Evolutionary conservation across 2,797 vertebrate genomes (phyloP).

Genomic region (Poeciliopsis turneri): DNA sequence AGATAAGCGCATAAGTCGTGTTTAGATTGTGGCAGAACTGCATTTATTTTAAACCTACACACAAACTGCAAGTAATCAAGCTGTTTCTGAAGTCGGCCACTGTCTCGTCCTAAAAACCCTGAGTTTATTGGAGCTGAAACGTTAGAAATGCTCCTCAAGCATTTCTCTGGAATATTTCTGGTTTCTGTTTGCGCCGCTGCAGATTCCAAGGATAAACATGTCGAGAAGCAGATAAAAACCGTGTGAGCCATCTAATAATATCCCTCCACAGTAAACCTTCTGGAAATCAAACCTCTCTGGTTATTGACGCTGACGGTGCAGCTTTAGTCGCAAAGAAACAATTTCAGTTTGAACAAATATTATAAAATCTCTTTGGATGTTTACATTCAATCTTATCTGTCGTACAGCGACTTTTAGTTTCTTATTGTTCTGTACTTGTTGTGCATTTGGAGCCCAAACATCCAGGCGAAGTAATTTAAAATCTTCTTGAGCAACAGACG

Average conservation of each 20-base stretch:
- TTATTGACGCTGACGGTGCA: neutral
- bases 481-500: neutral
- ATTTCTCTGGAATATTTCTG: constrained; percentile 13
- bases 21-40: neutral
- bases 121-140: neutral
- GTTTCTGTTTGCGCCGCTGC: constrained; percentile 26
- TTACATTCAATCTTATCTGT: neutral
- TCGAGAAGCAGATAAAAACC: constrained; percentile 31
- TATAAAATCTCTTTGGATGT: constrained; percentile 3
- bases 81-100: neutral
- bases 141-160: neutral
- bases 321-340: constrained; percentile 19
- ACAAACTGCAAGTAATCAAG: constrained; percentile 12
- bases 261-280: constrained; percentile 27
- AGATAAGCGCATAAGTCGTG: neutral
- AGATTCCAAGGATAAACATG: constrained; percentile 48
- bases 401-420: neutral
- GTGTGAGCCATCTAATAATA: constrained; percentile 31
- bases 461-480: neutral
- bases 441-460: neutral
- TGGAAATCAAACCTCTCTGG: constrained; percentile 18
- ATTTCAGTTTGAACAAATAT: constrained; percentile 27
- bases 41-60: constrained; percentile 29
- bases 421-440: neutral
- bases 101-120: neutral